Conservation (phyloP, 1,140 invertebrate genomes). For the Pseudobourletiella spinata region DNA sequence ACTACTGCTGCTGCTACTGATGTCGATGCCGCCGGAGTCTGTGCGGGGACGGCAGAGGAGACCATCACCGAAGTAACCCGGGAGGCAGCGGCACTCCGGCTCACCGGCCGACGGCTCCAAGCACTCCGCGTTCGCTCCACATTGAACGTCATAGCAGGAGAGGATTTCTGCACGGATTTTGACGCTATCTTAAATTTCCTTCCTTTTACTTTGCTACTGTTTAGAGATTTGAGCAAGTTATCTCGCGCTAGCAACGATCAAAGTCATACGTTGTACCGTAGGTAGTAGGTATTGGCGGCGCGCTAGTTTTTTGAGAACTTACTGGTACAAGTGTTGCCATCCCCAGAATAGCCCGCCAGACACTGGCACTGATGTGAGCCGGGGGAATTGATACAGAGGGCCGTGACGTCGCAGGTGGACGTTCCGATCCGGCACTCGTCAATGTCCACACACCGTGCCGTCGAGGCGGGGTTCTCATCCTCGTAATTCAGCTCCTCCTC, state of each 20-base stretch:
- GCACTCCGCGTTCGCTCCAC: constrained; percentile 53
- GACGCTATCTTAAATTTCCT: too few relatives aligned
- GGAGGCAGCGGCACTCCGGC: constrained; percentile 50
- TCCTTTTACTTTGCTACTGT: too few relatives aligned
- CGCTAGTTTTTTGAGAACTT: too few relatives aligned
- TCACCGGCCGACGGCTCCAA: constrained; percentile 42
- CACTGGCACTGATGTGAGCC: constrained; percentile 70
- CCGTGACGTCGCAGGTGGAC: constrained; percentile 69
- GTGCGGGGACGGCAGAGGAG: constrained; percentile 41
- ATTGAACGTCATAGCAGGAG: constrained; percentile 46
- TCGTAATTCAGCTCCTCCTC: constrained; percentile 48
- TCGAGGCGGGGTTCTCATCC: constrained; percentile 48
- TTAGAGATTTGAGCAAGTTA: too few relatives aligned
- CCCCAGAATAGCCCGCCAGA: constrained; percentile 50
- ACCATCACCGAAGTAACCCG: constrained; percentile 52
- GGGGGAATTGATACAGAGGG: constrained; percentile 67
- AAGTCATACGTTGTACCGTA: too few relatives aligned
- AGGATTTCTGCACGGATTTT: constrained; percentile 30
- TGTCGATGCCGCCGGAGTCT: constrained; percentile 1
- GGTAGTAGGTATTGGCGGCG: too few relatives aligned
- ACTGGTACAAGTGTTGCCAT: constrained; percentile 46
- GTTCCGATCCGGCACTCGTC: constrained; percentile 71
- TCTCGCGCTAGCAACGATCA: too few relatives aligned
- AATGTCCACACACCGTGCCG: constrained; percentile 60
- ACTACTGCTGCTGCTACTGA: too few relatives aligned